phyloP scores from a whole-genome alignment of 92 coral and sea anemone genomes.

The Epizoanthus stellaris region DNA sequence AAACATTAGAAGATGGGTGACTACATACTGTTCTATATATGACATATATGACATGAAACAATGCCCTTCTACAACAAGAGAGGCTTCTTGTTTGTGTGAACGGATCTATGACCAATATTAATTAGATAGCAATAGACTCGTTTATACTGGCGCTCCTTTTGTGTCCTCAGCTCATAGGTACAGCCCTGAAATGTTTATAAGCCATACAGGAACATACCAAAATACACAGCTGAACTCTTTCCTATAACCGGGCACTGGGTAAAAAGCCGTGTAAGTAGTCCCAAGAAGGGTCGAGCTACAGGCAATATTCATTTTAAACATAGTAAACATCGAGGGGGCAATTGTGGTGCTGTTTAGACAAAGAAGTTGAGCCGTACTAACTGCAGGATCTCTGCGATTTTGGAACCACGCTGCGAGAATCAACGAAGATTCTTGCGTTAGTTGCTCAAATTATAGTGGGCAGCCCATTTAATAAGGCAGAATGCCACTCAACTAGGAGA shows the following conservation, averaged over 20 bases:
- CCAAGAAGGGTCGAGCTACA: not conserved
- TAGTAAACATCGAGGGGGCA: slow-evolving; percentile 44
- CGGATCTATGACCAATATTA: slow-evolving; percentile 18
- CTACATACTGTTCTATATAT: not conserved
- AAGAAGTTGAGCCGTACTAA: slow-evolving; percentile 18
- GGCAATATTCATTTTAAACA: not conserved
- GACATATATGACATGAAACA: not conserved
- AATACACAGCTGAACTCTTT: not conserved
- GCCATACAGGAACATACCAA: not conserved
- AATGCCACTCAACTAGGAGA: not conserved
- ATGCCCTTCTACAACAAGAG: not conserved
- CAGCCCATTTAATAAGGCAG: slow-evolving; percentile 6
- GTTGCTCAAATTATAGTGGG: not conserved
- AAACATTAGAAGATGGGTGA: slow-evolving; percentile 2
- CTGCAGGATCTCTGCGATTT: slow-evolving; percentile 36
- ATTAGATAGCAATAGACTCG: slow-evolving; percentile 16
- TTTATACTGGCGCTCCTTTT: slow-evolving; percentile 17
- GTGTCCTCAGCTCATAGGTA: not conserved
- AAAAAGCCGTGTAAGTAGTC: not conserved
- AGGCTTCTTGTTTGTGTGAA: slow-evolving; percentile 22
- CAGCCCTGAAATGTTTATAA: slow-evolving; percentile 2
- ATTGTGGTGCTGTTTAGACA: slow-evolving; percentile 7
- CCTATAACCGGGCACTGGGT: not conserved
- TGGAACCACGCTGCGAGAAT: slow-evolving; percentile 34
- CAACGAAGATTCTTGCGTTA: slow-evolving; percentile 14